These are phyloP conservation scores for Nowickia ferox DNA, from an alignment of 2,888 invertebrate genomes.

Conservation along the genomic window DNA sequence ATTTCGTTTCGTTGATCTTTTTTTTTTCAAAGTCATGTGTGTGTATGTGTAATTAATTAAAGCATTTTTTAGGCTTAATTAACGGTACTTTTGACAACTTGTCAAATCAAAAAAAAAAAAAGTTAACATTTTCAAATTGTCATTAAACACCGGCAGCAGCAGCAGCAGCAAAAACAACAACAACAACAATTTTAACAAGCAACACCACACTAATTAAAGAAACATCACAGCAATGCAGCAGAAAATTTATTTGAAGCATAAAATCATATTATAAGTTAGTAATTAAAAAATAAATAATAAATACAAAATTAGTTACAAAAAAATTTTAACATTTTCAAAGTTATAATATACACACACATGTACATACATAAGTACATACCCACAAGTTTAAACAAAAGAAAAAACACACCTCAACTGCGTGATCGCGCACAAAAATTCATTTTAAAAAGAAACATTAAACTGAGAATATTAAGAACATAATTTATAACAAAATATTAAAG, in stretches of 20 bases:
- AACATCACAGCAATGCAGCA: neutral
- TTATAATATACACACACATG: neutral
- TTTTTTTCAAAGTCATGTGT: constrained; percentile 7
- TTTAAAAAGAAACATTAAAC: constrained; percentile 9
- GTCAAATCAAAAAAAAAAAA: constrained; percentile 29
- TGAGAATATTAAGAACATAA: neutral
- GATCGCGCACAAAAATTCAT: neutral
- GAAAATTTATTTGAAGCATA: constrained; percentile 12
- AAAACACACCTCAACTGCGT: constrained; percentile 34
- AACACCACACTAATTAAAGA: constrained; percentile 8
- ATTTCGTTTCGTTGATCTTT: constrained; percentile 17
- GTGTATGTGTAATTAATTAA: constrained; percentile 33
- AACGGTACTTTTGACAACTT: constrained; percentile 15
- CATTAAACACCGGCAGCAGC: constrained; percentile 8
- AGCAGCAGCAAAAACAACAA: constrained; percentile 17
- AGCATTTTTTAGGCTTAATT: constrained; percentile 47
- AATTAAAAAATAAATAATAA: constrained; percentile 11
- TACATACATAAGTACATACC: neutral
- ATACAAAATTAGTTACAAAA: neutral
- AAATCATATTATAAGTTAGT: neutral
- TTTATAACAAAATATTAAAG: constrained; percentile 3
- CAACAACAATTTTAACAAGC: neutral
- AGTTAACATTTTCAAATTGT: constrained; percentile 30
- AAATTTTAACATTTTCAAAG: constrained; percentile 13
- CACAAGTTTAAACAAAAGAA: neutral